These are phyloP conservation scores for Caenorhabditis remanei DNA, from an alignment of 1,140 invertebrate species.

Conservation along the genomic window DNA sequence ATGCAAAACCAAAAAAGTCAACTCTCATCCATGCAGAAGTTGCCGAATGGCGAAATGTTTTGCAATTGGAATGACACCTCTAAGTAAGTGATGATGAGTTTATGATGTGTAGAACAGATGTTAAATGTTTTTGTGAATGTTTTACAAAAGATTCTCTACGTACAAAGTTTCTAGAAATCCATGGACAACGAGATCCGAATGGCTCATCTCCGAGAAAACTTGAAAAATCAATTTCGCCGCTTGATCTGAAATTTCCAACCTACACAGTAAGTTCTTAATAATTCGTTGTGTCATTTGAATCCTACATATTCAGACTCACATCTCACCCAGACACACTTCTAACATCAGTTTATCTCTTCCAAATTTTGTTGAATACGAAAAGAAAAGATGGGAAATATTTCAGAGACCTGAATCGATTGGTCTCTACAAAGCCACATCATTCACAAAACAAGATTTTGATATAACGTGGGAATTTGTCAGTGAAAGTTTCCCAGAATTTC, in stretches of 20 bases:
- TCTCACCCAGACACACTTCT: background rate
- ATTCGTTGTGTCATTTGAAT: no score
- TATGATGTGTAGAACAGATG: background rate
- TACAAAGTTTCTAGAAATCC: no score
- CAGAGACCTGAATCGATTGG: no score
- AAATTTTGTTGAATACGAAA: background rate
- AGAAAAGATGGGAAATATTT: background rate
- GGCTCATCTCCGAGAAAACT: no score
- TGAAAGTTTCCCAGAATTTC: background rate
- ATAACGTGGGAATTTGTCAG: background rate
- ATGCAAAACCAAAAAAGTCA: background rate
- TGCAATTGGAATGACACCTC: background rate
- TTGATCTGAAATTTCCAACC: no score
- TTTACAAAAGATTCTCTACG: background rate
- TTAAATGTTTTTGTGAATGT: background rate
- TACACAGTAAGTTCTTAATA: no score
- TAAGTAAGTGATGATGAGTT: background rate
- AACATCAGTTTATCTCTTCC: background rate
- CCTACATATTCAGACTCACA: background rate
- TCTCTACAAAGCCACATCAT: background rate
- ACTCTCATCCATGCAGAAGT: constrained; percentile 21
- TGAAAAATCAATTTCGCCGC: no score
- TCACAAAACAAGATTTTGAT: background rate
- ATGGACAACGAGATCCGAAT: no score
- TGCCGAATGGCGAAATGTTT: constrained; percentile 10